A percentile compares a stretch with the other conserved stretches of the same genome.
Conservation (phyloP, 2,888 invertebrate genomes). For the Zeuzera pyrina region DNA sequence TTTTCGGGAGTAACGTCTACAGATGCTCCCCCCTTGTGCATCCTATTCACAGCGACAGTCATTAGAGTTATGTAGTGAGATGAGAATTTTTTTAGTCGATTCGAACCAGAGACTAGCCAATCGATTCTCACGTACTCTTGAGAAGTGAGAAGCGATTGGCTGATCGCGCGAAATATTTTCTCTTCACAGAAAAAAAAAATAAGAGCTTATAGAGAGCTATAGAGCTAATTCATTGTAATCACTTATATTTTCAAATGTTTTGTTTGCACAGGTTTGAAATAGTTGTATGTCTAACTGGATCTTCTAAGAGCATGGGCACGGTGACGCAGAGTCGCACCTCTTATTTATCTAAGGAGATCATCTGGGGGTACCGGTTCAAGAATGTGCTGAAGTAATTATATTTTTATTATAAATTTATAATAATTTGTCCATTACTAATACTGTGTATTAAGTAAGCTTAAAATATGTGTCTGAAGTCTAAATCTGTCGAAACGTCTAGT, state of each 20-base stretch:
- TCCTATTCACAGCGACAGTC: too few relatives aligned
- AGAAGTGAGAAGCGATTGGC: too few relatives aligned
- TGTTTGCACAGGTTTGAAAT: slow-evolving; percentile 78
- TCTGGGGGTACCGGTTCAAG: slow-evolving; percentile 88
- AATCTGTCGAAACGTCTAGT: too few relatives aligned
- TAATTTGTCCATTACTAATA: background rate
- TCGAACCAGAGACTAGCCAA: too few relatives aligned
- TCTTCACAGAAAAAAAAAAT: slow-evolving; percentile 5
- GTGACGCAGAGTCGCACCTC: slow-evolving; percentile 82
- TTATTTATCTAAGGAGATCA: slow-evolving; percentile 84
- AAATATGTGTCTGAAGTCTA: too few relatives aligned
- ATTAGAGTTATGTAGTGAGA: too few relatives aligned
- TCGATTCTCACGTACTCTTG: too few relatives aligned
- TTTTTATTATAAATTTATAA: too few relatives aligned
- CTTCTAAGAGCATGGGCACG: slow-evolving; percentile 83
- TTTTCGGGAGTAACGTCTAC: too few relatives aligned
- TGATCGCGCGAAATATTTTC: slow-evolving; percentile 1
- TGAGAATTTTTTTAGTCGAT: too few relatives aligned
- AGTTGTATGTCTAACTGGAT: slow-evolving; percentile 86
- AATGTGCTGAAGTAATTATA: slow-evolving; percentile 74
- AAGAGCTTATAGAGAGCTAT: background rate
- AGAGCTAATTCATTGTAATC: background rate
- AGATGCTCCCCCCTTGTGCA: too few relatives aligned
- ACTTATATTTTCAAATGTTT: slow-evolving; percentile 8
- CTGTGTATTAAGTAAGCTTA: too few relatives aligned